A percentile compares a stretch with the other conserved stretches of the same genome.
phyloP scores from a whole-genome alignment of 2,113 vertebrate genomes.

The Australoheros scitulus region DNA sequence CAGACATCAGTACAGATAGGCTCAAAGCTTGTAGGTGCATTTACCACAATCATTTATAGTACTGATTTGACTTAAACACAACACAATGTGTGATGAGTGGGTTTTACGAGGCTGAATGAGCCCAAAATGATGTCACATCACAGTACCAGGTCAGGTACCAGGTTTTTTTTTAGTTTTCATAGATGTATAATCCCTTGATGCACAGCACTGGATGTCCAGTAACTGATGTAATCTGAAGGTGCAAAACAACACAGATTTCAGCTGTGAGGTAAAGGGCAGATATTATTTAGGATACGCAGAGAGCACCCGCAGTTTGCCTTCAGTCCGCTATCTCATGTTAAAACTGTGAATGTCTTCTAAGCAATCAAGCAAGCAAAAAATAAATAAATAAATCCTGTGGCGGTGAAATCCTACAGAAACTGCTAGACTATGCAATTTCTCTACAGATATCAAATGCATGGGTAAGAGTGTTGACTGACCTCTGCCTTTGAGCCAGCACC shows the following conservation, averaged over 20 bases:
- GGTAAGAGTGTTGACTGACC: constrained; percentile 14
- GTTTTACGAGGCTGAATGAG: neutral
- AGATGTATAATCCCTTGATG: neutral
- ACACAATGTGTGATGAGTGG: neutral
- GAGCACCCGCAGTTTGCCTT: no score
- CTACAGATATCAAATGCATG: neutral
- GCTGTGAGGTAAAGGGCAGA: neutral
- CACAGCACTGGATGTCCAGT: neutral
- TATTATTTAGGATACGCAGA: neutral
- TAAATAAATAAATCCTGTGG: neutral
- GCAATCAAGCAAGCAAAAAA: no score
- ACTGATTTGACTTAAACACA: neutral
- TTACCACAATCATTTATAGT: neutral
- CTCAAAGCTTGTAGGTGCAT: neutral
- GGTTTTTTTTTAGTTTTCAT: neutral
- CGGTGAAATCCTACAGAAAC: neutral
- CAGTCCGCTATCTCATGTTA: neutral
- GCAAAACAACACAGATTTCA: no score
- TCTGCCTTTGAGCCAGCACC: constrained; percentile 19
- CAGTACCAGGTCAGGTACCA: fast-evolving
- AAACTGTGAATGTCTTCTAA: neutral
- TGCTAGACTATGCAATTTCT: neutral
- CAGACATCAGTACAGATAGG: neutral
- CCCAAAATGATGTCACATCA: neutral
- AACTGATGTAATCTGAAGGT: no score